phyloP scores from a whole-genome alignment of 2,113 vertebrate species.

The Clarias macrocephalus region DNA sequence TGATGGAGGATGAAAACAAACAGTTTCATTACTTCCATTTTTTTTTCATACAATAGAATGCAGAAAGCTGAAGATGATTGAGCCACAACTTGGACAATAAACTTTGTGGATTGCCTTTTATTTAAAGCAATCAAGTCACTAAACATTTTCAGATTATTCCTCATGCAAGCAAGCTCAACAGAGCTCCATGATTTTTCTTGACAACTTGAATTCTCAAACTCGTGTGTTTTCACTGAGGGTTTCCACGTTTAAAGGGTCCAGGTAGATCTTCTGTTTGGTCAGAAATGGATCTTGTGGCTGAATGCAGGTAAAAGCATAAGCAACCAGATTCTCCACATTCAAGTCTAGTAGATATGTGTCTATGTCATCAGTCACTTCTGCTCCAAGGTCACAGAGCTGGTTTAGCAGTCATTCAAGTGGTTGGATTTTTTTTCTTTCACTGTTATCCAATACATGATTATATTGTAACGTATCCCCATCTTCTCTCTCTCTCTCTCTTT shows the following conservation, averaged over 20 bases:
- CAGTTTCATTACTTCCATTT: not conserved
- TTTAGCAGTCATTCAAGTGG: no score
- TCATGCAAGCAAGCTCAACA: not conserved
- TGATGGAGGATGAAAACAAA: not conserved
- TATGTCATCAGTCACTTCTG: conserved; percentile 2
- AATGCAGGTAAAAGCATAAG: conserved; percentile 48
- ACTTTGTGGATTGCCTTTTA: not conserved
- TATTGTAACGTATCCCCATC: no score
- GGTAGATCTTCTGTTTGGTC: conserved; percentile 18
- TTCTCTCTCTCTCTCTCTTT: no score
- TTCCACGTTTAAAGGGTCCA: not conserved
- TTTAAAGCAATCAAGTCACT: not conserved
- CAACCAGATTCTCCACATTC: conserved; percentile 25
- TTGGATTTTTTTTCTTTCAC: no score
- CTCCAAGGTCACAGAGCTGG: no score
- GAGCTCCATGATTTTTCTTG: not conserved
- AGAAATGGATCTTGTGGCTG: conserved; percentile 33
- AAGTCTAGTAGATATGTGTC: conserved; percentile 13
- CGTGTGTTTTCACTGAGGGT: not conserved
- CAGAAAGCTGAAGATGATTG: not conserved
- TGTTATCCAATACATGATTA: no score
- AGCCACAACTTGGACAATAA: not conserved
- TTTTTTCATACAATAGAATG: not conserved
- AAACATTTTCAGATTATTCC: not conserved
- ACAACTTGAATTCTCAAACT: not conserved